phyloP scores from a whole-genome alignment of 2,797 vertebrate genomes.

The Myiotriccus ornatus region DNA sequence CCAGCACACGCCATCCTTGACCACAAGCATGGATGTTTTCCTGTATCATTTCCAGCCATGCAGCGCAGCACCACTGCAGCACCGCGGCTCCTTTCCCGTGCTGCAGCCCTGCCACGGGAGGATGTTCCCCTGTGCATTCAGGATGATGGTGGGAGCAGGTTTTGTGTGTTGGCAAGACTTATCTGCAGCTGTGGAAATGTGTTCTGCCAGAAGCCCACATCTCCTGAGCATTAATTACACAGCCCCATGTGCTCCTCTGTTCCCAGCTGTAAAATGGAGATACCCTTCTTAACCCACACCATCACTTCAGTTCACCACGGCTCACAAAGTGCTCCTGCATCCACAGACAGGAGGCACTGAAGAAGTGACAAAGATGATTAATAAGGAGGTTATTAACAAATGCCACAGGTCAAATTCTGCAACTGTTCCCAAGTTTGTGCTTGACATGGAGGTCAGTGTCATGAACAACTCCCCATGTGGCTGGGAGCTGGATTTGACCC shows the following conservation, averaged over 20 bases:
- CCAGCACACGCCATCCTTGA: background rate
- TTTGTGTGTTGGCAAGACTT: background rate
- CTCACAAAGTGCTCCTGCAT: background rate
- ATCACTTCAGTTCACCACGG: background rate
- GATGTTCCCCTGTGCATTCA: rapidly evolving
- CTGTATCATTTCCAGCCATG: background rate
- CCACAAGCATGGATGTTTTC: background rate
- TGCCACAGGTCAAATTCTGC: background rate
- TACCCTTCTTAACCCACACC: background rate
- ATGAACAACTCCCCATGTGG: background rate
- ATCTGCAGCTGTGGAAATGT: background rate
- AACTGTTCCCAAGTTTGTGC: background rate
- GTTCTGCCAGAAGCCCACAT: background rate
- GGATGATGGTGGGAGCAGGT: background rate
- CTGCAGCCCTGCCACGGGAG: rapidly evolving
- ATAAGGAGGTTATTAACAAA: constrained; percentile 29
- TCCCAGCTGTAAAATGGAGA: constrained; percentile 16
- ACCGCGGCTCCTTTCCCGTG: background rate
- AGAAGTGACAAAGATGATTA: constrained; percentile 30
- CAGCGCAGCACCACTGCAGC: background rate
- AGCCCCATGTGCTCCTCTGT: background rate
- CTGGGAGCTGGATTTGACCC: background rate
- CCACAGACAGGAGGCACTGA: background rate
- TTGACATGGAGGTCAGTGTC: background rate
- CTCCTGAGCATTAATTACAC: background rate